These are phyloP conservation scores for Dysidea cf. avara DNA, from an alignment of 37 sponge, comb jelly and placozoan species.

Conservation along the genomic window DNA sequence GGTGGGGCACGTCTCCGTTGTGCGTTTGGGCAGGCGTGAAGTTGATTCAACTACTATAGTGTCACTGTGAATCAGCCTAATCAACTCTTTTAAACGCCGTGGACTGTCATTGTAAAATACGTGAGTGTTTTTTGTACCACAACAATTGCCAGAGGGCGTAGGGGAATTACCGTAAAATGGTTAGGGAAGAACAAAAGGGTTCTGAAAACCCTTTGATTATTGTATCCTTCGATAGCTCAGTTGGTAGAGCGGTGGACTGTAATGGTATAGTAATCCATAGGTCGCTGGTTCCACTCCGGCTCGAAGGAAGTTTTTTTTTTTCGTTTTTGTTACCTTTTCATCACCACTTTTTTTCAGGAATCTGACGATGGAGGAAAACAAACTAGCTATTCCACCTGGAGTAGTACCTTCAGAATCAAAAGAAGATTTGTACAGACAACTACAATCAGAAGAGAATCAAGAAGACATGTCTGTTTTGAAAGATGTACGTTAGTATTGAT, in stretches of 20 bases:
- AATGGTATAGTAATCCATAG: constrained; percentile 76
- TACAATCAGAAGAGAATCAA: not conserved
- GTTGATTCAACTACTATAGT: too few species aligned
- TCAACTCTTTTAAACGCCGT: too few species aligned
- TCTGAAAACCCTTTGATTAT: not conserved
- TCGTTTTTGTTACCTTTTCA: not conserved
- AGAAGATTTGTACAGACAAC: constrained; percentile 25
- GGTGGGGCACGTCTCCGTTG: too few species aligned
- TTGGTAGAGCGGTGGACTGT: constrained; percentile 63
- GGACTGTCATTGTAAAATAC: too few species aligned
- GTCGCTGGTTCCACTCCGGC: constrained; percentile 94
- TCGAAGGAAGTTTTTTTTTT: constrained; percentile 78
- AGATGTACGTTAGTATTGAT: not conserved
- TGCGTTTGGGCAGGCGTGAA: too few species aligned
- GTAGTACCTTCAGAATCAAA: constrained; percentile 49
- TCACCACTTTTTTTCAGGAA: not conserved
- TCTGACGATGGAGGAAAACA: too few species aligned
- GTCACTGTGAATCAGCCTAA: too few species aligned
- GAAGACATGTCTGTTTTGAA: not conserved
- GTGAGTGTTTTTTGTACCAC: too few species aligned
- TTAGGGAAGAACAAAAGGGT: too few species aligned
- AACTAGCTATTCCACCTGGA: constrained; percentile 43
- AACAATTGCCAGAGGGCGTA: too few species aligned
- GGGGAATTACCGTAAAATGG: too few species aligned
- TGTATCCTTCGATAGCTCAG: constrained; percentile 44